Evolutionary conservation across 2,888 invertebrate species (phyloP).

Genomic region (Drosophila pegasa): DNA sequence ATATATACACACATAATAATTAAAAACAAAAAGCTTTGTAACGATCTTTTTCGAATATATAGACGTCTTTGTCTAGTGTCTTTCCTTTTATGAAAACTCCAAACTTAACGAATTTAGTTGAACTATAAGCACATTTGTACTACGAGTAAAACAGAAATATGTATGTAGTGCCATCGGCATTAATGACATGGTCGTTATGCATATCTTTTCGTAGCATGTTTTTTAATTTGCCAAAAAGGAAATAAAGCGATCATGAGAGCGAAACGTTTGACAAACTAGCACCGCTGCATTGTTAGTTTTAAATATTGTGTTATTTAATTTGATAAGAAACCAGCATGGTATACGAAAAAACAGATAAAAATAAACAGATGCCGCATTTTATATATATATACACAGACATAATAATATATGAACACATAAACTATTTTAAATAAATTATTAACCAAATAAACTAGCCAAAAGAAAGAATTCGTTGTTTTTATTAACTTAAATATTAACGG

Average conservation of each 20-base stretch:
- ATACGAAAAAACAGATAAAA: constrained; percentile 52
- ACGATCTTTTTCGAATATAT: constrained; percentile 58
- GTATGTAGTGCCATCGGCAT: constrained; percentile 69
- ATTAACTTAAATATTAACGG: neutral
- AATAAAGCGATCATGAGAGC: constrained; percentile 34
- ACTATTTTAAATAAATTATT: constrained; percentile 76
- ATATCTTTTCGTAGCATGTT: constrained; percentile 67
- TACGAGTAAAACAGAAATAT: constrained; percentile 45
- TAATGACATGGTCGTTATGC: constrained; percentile 64
- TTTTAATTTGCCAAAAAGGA: constrained; percentile 65
- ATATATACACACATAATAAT: constrained; percentile 33
- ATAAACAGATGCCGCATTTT: constrained; percentile 61
- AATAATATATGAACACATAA: constrained; percentile 51
- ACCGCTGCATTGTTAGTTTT: constrained; percentile 76
- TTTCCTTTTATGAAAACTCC: constrained; percentile 46
- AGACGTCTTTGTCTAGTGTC: constrained; percentile 61
- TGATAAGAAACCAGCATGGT: constrained; percentile 68
- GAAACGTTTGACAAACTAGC: constrained; percentile 47
- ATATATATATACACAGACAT: constrained; percentile 52
- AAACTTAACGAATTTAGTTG: constrained; percentile 74
- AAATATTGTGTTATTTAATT: constrained; percentile 77
- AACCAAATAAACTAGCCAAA: constrained; percentile 79
- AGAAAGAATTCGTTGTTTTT: constrained; percentile 28
- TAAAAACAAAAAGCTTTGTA: constrained; percentile 65
- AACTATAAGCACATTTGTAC: constrained; percentile 69